Percentiles rank a stretch among this genome's conserved stretches.
Conservation (phyloP, 2,113 vertebrate species). For the Prunella fulvescens region DNA sequence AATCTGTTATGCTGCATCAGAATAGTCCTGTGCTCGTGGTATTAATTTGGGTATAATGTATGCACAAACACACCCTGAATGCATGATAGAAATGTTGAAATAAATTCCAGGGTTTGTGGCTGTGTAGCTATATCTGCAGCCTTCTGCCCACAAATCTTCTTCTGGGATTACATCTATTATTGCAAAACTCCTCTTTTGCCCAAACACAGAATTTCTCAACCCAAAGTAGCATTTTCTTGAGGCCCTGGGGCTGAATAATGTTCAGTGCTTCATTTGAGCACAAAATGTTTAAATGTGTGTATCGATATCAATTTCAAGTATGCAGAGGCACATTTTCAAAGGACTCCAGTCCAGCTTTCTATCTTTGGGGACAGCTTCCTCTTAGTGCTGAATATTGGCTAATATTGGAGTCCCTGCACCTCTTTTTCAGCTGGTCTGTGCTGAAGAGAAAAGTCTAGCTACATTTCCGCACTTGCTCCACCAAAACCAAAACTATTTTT, state of each 20-base stretch:
- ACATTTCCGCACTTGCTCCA: neutral
- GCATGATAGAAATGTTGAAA: neutral
- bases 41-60: slow-evolving; percentile 8
- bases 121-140: neutral
- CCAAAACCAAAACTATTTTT: neutral
- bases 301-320: neutral
- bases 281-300: neutral
- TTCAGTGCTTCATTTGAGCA: neutral
- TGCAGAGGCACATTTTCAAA: neutral
- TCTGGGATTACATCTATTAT: neutral
- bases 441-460: neutral
- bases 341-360: neutral
- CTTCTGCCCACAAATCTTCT: slow-evolving; percentile 6
- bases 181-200: slow-evolving; percentile 15
- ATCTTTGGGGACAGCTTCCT: neutral
- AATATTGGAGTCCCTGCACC: neutral
- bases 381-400: neutral
- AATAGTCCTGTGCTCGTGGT: neutral
- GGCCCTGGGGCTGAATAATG: neutral
- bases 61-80: neutral
- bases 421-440: neutral
- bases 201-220: slow-evolving; percentile 27
- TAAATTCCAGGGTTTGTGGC: slow-evolving; percentile 6
- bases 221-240: neutral
- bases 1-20: neutral